A percentile compares a stretch with the other conserved stretches of the same genome.
phyloP scores from a whole-genome alignment of 2,888 invertebrate genomes.

The Lochmaea capreae region DNA sequence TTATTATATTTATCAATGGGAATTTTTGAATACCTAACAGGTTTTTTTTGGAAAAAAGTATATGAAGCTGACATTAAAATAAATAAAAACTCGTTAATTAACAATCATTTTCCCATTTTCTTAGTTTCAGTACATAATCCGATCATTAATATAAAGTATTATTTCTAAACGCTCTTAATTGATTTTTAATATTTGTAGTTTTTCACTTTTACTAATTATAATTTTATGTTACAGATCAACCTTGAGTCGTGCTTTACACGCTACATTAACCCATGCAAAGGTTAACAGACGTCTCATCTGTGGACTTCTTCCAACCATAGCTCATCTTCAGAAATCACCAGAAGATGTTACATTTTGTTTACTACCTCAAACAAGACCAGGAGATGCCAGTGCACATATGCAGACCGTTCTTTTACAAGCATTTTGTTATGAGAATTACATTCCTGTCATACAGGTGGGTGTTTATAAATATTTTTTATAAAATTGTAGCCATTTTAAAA shows the following conservation, averaged over 20 bases:
- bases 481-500: not conserved
- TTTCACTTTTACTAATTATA: conserved; percentile 7
- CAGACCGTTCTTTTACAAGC: conserved; percentile 82
- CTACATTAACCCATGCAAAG: conserved; percentile 69
- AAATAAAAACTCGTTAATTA: not conserved
- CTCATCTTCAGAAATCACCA: conserved; percentile 70
- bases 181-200: conserved; percentile 10
- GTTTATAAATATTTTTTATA: conserved; percentile 3
- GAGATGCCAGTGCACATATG: conserved; percentile 82
- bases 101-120: not conserved
- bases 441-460: conserved; percentile 77
- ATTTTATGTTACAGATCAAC: conserved; percentile 63
- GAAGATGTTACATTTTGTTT: conserved; percentile 77
- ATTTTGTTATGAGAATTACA: conserved; percentile 83
- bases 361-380: conserved; percentile 75
- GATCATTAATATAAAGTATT: not conserved
- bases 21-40: too few relatives aligned
- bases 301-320: conserved; percentile 74
- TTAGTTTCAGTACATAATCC: not conserved
- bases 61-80: too few relatives aligned
- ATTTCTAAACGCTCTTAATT: not conserved
- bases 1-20: too few relatives aligned
- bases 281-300: conserved; percentile 72
- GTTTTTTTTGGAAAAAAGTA: not conserved
- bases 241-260: conserved; percentile 68